phyloP scores from a whole-genome alignment of 2,113 vertebrate genomes.

The Cynopterus brachyotis region DNA sequence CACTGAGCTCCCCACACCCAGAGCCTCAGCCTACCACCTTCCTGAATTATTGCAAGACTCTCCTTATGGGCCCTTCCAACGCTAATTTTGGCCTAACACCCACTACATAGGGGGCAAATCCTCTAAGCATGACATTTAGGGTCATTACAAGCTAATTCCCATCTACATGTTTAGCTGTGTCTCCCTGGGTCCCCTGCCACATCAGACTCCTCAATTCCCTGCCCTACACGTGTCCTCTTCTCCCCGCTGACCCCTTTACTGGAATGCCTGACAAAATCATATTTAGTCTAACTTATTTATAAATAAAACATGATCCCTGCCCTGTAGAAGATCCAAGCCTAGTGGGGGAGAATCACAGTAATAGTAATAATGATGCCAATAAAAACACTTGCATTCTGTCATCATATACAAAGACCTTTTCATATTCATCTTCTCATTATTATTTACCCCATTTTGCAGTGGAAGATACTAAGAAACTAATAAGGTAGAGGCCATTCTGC shows the following conservation, averaged over 20 bases:
- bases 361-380: background rate
- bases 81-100: background rate
- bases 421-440: background rate
- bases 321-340: background rate
- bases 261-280: background rate
- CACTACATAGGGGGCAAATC: background rate
- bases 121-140: background rate
- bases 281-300: background rate
- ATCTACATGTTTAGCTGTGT: background rate
- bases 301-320: background rate
- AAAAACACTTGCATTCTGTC: background rate
- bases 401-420: background rate
- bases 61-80: background rate
- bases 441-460: background rate
- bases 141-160: background rate
- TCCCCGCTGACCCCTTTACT: background rate
- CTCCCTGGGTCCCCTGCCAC: background rate
- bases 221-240: accelerated
- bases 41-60: background rate
- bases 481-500: background rate
- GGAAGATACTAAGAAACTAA: background rate
- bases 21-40: background rate
- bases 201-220: background rate
- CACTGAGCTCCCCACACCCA: background rate
- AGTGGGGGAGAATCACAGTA: background rate